Evolutionary conservation across 2,113 vertebrate genomes (phyloP).

Genomic region (Grallaria varia): DNA sequence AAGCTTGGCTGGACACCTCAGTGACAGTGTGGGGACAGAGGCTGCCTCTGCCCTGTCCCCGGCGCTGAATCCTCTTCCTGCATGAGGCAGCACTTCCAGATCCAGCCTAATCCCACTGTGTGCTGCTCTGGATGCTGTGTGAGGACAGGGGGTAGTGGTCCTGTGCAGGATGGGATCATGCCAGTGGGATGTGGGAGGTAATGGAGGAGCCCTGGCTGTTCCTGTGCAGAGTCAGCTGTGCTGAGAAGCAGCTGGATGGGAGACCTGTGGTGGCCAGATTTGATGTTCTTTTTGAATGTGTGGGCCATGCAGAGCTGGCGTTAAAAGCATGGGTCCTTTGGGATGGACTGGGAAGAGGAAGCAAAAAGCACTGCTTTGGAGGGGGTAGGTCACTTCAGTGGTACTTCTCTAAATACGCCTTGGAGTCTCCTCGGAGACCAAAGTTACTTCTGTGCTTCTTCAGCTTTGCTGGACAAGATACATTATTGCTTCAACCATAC

Average conservation of each 20-base stretch:
- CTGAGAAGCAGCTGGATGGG: background rate
- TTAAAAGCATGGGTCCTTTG: background rate
- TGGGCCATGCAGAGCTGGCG: background rate
- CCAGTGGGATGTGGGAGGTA: background rate
- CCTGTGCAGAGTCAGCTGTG: too few species aligned
- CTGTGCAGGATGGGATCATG: background rate
- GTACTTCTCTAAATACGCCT: background rate
- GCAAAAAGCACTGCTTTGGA: background rate
- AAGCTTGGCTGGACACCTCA: background rate
- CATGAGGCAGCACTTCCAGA: background rate
- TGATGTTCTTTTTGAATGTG: background rate
- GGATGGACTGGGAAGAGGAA: background rate
- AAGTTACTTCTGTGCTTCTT: background rate
- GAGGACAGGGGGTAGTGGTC: background rate
- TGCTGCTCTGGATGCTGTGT: background rate
- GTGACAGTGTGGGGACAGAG: background rate
- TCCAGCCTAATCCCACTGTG: rapidly evolving
- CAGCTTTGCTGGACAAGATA: background rate
- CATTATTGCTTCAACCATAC: background rate
- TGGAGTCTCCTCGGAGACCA: background rate
- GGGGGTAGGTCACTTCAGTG: background rate
- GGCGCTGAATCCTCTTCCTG: background rate
- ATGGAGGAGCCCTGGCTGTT: background rate
- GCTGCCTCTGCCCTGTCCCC: background rate
- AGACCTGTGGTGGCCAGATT: background rate